Base-by-base conservation (phyloP, 1,140 invertebrate species). In the Drosophila baimaii region DNA sequence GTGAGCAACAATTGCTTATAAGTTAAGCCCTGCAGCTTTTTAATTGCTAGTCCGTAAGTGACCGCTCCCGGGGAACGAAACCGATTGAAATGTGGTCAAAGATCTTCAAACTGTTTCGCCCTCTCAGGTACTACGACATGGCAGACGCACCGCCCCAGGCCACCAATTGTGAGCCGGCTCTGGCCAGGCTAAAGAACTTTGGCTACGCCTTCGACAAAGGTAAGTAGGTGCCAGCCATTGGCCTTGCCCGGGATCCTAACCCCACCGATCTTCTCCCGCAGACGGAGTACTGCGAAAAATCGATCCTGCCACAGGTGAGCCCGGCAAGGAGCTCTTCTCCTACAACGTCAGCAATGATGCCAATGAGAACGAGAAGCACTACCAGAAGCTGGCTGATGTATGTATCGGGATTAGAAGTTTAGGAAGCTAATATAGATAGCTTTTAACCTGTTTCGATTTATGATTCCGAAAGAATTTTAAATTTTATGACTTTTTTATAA, bases 331-430 rank as follows among this genome's bases (percentile, higher is more conserved):
- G 71, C 92, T 93, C 10, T 96, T 95, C 82, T 93, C 94, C 51
- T 96, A 95, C 81, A 93, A 94, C 61, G 92, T 95, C 13, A 90
- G 66, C 44, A 93, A 93, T 58, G 93, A 95, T 81, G 92, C 93
- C 46, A 90, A 91, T 2, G 94, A 95, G 64, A 96, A 96, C 89
- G 95, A 96, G 84, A 93, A 93, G 52, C 93, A 94, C 77, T 96
- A 96, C 90, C 95, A 96, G 88, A 93, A 94, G 19, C 79, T 96
- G 10, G 95, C 95, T 29, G 94, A 95, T 90, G 95, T 95, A 71
- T 9, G 66, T 64, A 43, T 8, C 35, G 9, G 13, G 39, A 52
- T 37, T 43, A 19, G n/a, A n/a, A n/a, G n/a, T n/a, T n/a, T n/a
- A n/a, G n/a, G n/a, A n/a, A n/a, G n/a, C n/a, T n/a, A n/a, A n/a